These are phyloP conservation scores for Eurytoma californica DNA, from an alignment of 2,888 invertebrate genomes.

Conservation along the genomic window DNA sequence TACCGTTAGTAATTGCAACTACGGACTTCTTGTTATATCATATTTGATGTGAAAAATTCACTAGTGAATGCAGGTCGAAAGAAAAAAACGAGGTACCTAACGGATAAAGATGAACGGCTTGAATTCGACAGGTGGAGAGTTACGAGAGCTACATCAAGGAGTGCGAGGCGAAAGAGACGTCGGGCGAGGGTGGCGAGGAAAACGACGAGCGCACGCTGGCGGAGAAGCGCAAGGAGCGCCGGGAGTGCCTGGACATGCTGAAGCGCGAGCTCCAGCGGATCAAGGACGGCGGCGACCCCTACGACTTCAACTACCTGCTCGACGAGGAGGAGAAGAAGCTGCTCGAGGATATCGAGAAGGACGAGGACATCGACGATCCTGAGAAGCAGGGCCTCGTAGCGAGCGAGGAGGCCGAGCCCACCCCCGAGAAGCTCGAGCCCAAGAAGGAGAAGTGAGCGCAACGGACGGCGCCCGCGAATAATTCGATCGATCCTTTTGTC, in stretches of 20 bases:
- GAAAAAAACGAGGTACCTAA: no score
- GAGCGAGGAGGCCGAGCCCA: constrained; percentile 17
- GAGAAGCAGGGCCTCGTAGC: not conserved
- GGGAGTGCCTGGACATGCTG: constrained; percentile 70
- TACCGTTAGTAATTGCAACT: no score
- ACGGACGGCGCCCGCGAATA: not conserved
- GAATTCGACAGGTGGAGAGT: constrained; percentile 63
- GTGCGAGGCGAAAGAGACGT: constrained; percentile 67
- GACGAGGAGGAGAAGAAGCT: constrained; percentile 73
- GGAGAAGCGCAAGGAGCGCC: constrained; percentile 68
- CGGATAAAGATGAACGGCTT: no score
- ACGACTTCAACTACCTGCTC: constrained; percentile 69
- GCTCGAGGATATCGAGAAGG: constrained; percentile 71
- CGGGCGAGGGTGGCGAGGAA: constrained; percentile 47
- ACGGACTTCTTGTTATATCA: no score
- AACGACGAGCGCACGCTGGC: constrained; percentile 52
- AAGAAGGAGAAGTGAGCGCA: constrained; percentile 56
- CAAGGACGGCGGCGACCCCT: constrained; percentile 67
- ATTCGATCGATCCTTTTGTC: not conserved
- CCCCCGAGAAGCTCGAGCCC: constrained; percentile 49
- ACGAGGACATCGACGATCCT: constrained; percentile 63
- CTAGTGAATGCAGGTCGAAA: no score
- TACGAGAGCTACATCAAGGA: constrained; percentile 70
- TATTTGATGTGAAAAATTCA: no score
- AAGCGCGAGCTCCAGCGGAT: constrained; percentile 70